Percentiles rank a stretch among this genome's conserved stretches.
phyloP scores from a whole-genome alignment of 2,888 invertebrate genomes.

The Corbicula japonica region DNA sequence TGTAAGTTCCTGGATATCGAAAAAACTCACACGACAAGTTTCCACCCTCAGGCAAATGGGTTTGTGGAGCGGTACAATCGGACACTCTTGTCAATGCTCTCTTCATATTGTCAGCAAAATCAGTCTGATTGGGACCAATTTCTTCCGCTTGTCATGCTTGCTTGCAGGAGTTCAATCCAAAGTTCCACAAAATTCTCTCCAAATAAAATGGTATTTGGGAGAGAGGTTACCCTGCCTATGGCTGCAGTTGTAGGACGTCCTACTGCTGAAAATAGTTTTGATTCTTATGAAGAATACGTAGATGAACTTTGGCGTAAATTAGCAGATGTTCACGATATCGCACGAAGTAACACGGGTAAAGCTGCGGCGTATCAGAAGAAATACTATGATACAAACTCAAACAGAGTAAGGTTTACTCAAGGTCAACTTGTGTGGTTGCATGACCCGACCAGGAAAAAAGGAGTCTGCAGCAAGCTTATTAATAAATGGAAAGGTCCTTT shows the following conservation, averaged over 20 bases:
- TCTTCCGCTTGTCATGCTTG: not conserved
- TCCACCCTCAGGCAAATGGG: constrained; percentile 31
- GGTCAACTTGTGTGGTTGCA: constrained; percentile 3
- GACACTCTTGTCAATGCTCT: not conserved
- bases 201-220: not conserved
- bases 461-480: no score
- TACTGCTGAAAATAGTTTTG: not conserved
- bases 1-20: constrained; percentile 28
- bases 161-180: not conserved
- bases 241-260: no score
- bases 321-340: no score
- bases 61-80: constrained; percentile 7
- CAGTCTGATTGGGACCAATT: constrained; percentile 1
- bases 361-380: not conserved
- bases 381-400: not conserved
- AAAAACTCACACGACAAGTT: no score
- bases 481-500: no score
- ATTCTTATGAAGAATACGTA: not conserved
- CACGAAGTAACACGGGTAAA: not conserved
- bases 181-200: not conserved
- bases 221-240: not conserved
- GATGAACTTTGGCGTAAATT: no score
- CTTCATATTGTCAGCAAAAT: not conserved
- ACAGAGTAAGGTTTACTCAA: not conserved
- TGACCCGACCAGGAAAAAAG: not conserved